phyloP scores from a whole-genome alignment of 37 sponge, comb jelly and placozoan species.

The Agelas oroides region DNA sequence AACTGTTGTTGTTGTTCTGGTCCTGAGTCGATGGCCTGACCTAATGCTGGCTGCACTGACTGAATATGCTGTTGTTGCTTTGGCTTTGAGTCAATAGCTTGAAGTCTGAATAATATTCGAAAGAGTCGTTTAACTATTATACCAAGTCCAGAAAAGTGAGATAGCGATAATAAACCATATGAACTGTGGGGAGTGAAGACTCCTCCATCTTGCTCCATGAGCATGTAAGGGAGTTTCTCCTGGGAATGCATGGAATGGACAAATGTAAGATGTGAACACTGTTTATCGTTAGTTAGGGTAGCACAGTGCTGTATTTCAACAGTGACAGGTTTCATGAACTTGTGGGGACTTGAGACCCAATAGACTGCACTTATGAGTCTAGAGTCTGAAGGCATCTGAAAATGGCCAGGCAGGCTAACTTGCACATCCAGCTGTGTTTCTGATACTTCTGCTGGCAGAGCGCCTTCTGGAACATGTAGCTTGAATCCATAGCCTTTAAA shows the following conservation, averaged over 20 bases:
- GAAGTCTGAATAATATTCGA: too few relatives aligned
- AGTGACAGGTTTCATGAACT: not conserved
- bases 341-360: not conserved
- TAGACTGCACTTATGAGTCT: constrained; percentile 15
- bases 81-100: too few relatives aligned
- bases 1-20: too few relatives aligned
- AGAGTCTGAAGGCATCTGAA: not conserved
- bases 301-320: constrained; percentile 16
- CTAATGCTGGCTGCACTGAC: too few relatives aligned
- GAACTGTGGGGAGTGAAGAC: not conserved
- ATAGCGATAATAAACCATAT: not conserved
- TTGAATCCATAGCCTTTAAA: too few relatives aligned
- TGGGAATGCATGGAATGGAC: not conserved
- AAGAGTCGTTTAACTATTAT: not conserved
- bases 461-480: too few relatives aligned
- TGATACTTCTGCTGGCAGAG: too few relatives aligned
- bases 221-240: not conserved
- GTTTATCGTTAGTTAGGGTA: not conserved
- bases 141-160: not conserved
- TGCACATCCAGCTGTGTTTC: too few relatives aligned
- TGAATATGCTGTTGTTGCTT: too few relatives aligned
- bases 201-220: not conserved
- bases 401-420: not conserved
- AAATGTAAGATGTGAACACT: not conserved
- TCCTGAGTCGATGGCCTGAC: too few relatives aligned